These are phyloP conservation scores for Heteromurus nitidus DNA, from an alignment of 2,888 invertebrate genomes.

Conservation along the genomic window DNA sequence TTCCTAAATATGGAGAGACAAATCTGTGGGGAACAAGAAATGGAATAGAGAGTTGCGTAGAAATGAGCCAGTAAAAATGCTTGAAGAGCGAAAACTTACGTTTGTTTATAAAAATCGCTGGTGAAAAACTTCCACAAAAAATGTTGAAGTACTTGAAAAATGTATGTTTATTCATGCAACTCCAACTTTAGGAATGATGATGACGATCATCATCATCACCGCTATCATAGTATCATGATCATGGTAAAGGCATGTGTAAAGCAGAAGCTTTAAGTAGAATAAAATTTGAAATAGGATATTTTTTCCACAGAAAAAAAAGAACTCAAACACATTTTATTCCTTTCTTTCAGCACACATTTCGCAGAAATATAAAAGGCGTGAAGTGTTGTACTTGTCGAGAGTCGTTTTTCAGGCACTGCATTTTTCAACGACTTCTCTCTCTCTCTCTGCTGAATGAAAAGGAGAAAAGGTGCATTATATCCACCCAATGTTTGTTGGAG, in stretches of 20 bases:
- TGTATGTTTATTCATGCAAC: background rate
- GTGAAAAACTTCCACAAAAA: background rate
- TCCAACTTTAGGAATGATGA: slow-evolving; percentile 19
- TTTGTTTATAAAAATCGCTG: background rate
- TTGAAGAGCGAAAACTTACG: slow-evolving; percentile 11
- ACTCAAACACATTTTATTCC: no score
- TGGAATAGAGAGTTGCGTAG: slow-evolving; percentile 37
- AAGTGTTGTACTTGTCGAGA: no score
- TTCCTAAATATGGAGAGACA: slow-evolving; percentile 44
- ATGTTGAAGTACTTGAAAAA: background rate
- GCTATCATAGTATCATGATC: slow-evolving; percentile 22
- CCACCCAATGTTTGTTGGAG: no score
- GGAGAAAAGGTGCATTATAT: no score
- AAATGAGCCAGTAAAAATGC: background rate
- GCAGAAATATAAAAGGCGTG: no score
- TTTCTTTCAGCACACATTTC: no score
- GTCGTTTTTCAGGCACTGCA: no score
- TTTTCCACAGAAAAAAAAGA: slow-evolving; percentile 18
- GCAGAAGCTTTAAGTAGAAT: slow-evolving; percentile 42
- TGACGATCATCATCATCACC: slow-evolving; percentile 35
- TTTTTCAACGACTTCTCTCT: no score
- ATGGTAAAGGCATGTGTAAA: slow-evolving; percentile 2
- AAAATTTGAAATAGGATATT: slow-evolving; percentile 25
- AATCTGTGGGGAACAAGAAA: slow-evolving; percentile 24
- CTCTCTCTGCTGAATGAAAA: no score